Conservation (phyloP, 2,113 vertebrate species). For the Phainopepla nitens region DNA sequence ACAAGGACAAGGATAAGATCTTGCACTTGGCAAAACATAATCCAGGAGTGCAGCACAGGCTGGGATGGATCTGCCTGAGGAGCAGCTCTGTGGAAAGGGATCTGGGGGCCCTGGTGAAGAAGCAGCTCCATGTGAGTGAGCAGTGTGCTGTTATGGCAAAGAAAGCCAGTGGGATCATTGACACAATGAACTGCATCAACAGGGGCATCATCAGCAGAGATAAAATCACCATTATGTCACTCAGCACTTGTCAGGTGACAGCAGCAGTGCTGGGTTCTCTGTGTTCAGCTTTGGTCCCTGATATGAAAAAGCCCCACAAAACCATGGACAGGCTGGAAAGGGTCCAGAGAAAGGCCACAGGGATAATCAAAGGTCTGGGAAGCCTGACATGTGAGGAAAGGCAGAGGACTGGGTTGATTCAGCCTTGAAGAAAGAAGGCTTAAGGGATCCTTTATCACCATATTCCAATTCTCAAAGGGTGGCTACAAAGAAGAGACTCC, state of each 20-base stretch:
- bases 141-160: background rate
- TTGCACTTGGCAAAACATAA: background rate
- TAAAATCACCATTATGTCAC: background rate
- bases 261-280: background rate
- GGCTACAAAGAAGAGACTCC: background rate
- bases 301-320: background rate
- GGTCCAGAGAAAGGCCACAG: background rate
- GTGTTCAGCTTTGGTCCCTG: background rate
- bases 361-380: background rate
- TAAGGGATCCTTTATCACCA: background rate
- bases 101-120: background rate
- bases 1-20: too few relatives aligned
- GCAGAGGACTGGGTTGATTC: background rate
- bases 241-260: background rate
- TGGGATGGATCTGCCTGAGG: background rate
- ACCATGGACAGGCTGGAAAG: background rate
- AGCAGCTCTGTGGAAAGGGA: background rate
- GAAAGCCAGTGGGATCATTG: accelerated
- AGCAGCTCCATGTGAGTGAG: background rate
- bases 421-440: background rate
- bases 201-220: background rate
- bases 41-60: background rate
- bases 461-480: background rate
- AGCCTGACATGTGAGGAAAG: background rate
- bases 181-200: background rate